phyloP scores from a whole-genome alignment of 2,797 vertebrate species.

The Helicolenus hilgendorfi region DNA sequence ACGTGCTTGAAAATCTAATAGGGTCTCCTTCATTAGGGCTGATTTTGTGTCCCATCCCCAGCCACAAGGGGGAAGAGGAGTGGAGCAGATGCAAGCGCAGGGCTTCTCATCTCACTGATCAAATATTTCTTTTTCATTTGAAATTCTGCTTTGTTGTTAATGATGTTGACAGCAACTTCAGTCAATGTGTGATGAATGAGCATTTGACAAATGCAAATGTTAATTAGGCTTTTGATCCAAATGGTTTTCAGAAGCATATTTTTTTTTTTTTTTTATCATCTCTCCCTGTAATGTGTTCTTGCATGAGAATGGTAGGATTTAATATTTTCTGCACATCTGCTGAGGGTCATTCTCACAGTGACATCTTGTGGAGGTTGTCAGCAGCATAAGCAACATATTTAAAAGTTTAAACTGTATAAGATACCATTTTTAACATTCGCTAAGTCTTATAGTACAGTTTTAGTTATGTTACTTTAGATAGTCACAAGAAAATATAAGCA shows the following conservation, averaged over 20 bases:
- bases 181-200: slow-evolving; percentile 51
- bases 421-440: not conserved
- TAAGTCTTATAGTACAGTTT: not conserved
- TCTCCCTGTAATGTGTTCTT: slow-evolving; percentile 13
- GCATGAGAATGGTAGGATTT: not conserved
- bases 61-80: slow-evolving; percentile 80
- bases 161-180: slow-evolving; percentile 79
- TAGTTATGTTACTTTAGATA: not conserved
- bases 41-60: slow-evolving; percentile 50
- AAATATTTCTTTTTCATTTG: slow-evolving; percentile 78
- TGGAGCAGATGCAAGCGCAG: slow-evolving; percentile 44
- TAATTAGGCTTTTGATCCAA: slow-evolving; percentile 61
- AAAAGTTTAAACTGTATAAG: not conserved
- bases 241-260: slow-evolving; percentile 23
- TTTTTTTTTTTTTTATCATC: not conserved
- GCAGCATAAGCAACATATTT: not conserved
- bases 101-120: slow-evolving; percentile 79
- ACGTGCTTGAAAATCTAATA: slow-evolving; percentile 10
- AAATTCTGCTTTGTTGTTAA: slow-evolving; percentile 82
- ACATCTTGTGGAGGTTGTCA: slow-evolving; percentile 60
- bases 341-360: slow-evolving; percentile 50
- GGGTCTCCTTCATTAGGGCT: slow-evolving; percentile 46
- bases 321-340: not conserved
- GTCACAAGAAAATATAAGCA: not conserved
- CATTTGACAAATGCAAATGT: slow-evolving; percentile 66